Conservation (phyloP, 2,113 vertebrate genomes). For the Neolamprologus falcicula region DNA sequence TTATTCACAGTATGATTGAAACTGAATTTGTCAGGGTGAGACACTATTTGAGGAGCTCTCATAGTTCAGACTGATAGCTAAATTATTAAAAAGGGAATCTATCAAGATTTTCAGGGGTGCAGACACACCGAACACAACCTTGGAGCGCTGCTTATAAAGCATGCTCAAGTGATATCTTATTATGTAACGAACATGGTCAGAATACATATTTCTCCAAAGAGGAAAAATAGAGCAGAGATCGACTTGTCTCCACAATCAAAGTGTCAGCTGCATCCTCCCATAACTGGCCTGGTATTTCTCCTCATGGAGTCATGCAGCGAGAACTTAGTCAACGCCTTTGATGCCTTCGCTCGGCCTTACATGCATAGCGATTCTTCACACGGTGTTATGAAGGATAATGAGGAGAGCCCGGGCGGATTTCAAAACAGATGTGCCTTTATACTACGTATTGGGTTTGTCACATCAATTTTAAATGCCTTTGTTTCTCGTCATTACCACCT, state of each 20-base stretch:
- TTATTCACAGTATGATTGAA: neutral
- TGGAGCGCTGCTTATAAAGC: neutral
- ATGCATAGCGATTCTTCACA: constrained; percentile 32
- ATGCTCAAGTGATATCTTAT: constrained; percentile 11
- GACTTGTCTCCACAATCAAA: constrained; percentile 14
- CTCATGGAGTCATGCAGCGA: neutral
- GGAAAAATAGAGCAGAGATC: neutral
- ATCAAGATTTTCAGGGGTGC: constrained; percentile 3
- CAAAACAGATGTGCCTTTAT: constrained; percentile 1
- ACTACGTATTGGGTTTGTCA: neutral
- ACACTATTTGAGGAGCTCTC: neutral
- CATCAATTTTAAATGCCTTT: neutral
- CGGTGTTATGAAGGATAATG: constrained; percentile 15
- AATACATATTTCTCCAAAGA: constrained; percentile 6
- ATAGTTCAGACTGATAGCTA: neutral
- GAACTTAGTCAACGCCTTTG: constrained; percentile 29
- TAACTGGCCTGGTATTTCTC: neutral
- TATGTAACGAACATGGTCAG: constrained; percentile 24
- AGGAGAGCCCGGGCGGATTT: constrained; percentile 3
- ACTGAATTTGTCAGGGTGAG: neutral
- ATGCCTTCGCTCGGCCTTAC: constrained; percentile 13
- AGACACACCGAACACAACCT: neutral
- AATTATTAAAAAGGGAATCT: constrained; percentile 43
- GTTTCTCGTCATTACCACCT: constrained; percentile 2
- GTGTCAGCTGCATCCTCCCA: constrained; percentile 32